Evolutionary conservation across 1,140 invertebrate genomes (phyloP), one percentile per base, ranked within the genome.

Genomic region (Atta cephalotes): DNA sequence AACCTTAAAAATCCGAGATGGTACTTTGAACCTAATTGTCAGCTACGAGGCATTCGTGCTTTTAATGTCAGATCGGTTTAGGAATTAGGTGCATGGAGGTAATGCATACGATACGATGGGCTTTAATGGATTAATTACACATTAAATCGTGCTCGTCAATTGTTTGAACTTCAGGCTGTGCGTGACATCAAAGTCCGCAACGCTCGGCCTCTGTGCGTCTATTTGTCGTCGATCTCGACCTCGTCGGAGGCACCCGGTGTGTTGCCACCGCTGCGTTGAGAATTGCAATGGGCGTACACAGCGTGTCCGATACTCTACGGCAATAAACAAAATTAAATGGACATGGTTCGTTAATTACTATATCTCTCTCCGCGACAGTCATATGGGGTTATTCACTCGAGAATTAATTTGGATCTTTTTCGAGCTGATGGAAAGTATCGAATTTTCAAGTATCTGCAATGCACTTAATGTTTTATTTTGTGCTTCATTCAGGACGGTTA

Each of bases 151-250:
- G 68, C 80, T 74, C 45, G 77, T 66, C 68, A 49, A 18, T 76
- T 82, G 68, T 82, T 84, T 84, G 56, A 63, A 82, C 68, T 82
- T 82, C 68, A 60, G 72, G 25, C 80, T 76, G 70, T 76, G 80
- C 80, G 80, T 84, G 80, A 84, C 70, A 84, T 84, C 80, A 84
- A 84, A 84, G 80, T 84, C 80, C 39, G 80, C 80, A 51, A 51
- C 14, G 53, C 35, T 56, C n/a, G 78, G 31, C 2, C 68, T n/a
- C 9, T n/a, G 56, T 31, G 68, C 28, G 25, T 72, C 70, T 76
- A 76, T 84, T 84, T 84, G 80, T 35, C 56, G 68, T 62, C 56
- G 45, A 84, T 84, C 35, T 35, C 31, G 49, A 39, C 49, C 80
- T 84, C 39, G 68, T 84, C 49, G 39, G 45, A 84, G 68, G 80